Base-by-base conservation (phyloP, 2,888 invertebrate species). In the Dinocampus coccinellae region DNA sequence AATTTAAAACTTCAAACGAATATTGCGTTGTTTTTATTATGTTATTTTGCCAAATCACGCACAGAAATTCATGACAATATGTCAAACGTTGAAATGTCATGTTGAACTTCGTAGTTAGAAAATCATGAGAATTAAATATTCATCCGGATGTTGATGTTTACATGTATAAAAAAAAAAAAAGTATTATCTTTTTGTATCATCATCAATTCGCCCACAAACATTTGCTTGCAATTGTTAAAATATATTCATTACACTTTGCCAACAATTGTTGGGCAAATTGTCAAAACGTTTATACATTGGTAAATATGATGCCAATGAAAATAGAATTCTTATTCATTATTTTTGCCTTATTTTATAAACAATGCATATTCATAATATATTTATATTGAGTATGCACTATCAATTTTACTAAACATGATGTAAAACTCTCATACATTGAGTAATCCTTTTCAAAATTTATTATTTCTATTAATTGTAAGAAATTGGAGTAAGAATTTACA, bases 221-320 rank as follows among this genome's bases (percentile, higher is more conserved):
- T 47, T 6, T 6, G 42, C 10, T 6, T 42, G n/a, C 42, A 11
- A 42, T 42, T 42, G 42, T 42, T 6, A 13, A 42, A 11, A 2
- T 42, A 13, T 42, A n/a, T 20, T 2, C 16, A 2, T 47, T 47
- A 29, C 26, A 64, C 39, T 55, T n/a, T 69, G 69, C 63, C 73
- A 66, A 63, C 39, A 60, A 39, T 66, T 72, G 47, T 47, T 20
- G 70, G 73, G 73, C 75, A 75, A 52, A 24, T 60, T 70, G 69
- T 69, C 70, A 72, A 72, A 42, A 57, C 42, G 66, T 58, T 10
- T 13, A 57, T 34, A 39, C 63, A 53, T 69, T 60, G 63, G 60
- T 63, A 47, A 53, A 24, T 55, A 62, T 53, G 47, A 60, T 73
- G 73, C 58, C 69, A 71, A 67, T 64, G 16, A 64, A 72, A 63